Evolutionary conservation across 2,113 vertebrate species (phyloP), one percentile per base, ranked within the genome.

Genomic region (Silurus asotus): DNA sequence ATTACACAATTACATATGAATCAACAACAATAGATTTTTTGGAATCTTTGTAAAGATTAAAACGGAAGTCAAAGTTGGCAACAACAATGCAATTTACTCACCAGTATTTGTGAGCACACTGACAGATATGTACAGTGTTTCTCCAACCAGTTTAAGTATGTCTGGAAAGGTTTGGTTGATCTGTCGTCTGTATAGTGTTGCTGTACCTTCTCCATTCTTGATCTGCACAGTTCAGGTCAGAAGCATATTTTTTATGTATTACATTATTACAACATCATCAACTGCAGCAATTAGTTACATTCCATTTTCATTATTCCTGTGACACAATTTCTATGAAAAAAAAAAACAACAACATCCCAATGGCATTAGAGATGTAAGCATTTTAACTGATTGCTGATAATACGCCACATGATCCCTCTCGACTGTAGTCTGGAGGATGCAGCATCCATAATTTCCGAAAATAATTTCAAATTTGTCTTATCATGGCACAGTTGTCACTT

Each of bases 21-120:
- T n/a, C 8, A 64, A 23, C 23, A 64, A n/a, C 23, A n/a, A 64
- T 37, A 1, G 2, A 1, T 37, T 37, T 1, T 65, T 65, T 37
- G 37, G 37, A 37, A 37, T 37, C 37, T 37, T 37, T 37, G 37
- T 37, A 37, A 37, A 37, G 37, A 37, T 37, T 37, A 3, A 37
- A 37, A 37, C 37, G 1, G 59, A 61, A 62, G 61, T 3, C 20
- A 62, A 37, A n/a, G 20, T 62, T 20, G 61, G n/a, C 20, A 3
- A 67, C 15, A 17, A 37, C 37, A 28, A 45, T 23, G 10, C 8
- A 5, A 2, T 58, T 20, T 74, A 78, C 93, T 91, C 91, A 98
- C 97, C 97, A 51, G 93, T 95, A 1, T 94, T 90, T 0, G 97
- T 96, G 86, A 97, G 83, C 48, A 96, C 93, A 14, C 90, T 94